A percentile compares a stretch with the other conserved stretches of the same genome.
Evolutionary conservation across 2,888 invertebrate species (phyloP).

Genomic region (Disparrhopalites patrizii): DNA sequence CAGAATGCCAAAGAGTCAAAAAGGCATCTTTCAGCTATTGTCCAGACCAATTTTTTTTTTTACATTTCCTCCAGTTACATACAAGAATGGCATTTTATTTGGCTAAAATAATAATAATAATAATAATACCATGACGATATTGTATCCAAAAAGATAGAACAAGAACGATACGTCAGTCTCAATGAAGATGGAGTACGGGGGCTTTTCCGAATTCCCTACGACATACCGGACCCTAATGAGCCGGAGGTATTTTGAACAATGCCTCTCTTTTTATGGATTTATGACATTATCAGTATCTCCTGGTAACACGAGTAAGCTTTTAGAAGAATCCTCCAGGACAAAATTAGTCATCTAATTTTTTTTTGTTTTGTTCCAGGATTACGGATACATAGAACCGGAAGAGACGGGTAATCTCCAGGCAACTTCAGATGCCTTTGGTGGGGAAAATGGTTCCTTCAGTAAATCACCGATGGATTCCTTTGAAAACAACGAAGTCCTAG

Average conservation of each 20-base stretch:
- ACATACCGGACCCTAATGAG: slow-evolving; percentile 37
- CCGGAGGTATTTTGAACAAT: slow-evolving; percentile 13
- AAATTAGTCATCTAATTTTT: neutral
- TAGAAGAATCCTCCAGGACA: too few relatives aligned
- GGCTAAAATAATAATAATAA: too few relatives aligned
- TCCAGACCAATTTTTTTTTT: too few relatives aligned
- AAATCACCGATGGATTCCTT: neutral
- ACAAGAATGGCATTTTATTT: too few relatives aligned
- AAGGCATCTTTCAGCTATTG: too few relatives aligned
- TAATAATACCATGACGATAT: too few relatives aligned
- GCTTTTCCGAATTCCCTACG: slow-evolving; percentile 42
- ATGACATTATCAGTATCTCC: neutral
- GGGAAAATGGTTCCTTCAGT: neutral
- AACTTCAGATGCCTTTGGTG: too few relatives aligned
- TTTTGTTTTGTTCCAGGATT: slow-evolving; percentile 9
- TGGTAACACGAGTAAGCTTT: neutral
- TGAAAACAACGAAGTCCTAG: neutral
- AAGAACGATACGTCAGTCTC: slow-evolving; percentile 42
- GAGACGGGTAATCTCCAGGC: too few relatives aligned
- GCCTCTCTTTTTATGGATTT: neutral
- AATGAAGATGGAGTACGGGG: slow-evolving; percentile 38
- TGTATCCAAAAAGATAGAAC: slow-evolving; percentile 36
- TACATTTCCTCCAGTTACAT: too few relatives aligned
- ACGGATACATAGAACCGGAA: slow-evolving; percentile 14
- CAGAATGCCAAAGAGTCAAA: too few relatives aligned